phyloP scores from a whole-genome alignment of 1,140 invertebrate species.

The Drosophila yakuba region DNA sequence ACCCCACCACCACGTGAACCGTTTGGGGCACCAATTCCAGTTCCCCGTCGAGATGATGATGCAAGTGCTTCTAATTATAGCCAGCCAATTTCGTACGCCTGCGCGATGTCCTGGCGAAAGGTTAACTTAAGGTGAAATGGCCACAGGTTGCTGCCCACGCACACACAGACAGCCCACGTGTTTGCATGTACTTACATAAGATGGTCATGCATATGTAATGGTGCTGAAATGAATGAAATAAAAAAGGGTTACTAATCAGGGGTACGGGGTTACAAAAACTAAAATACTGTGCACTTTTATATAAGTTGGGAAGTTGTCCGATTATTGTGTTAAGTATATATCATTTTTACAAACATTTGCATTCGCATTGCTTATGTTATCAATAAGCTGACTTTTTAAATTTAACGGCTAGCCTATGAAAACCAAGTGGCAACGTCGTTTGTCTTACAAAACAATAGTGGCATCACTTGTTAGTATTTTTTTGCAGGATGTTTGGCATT shows the following conservation, averaged over 20 bases:
- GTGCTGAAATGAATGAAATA: background rate
- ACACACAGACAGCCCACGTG: background rate
- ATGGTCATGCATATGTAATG: background rate
- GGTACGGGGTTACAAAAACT: background rate
- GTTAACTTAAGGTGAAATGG: conserved; percentile 47
- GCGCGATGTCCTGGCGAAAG: conserved; percentile 32
- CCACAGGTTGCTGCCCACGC: conserved; percentile 42
- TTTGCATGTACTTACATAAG: conserved; percentile 2
- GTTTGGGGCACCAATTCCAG: conserved; percentile 12
- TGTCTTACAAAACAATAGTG: background rate
- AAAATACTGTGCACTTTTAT: background rate
- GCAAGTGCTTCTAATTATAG: conserved; percentile 43
- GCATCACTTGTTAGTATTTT: background rate
- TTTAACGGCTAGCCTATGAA: background rate
- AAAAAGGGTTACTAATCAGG: background rate
- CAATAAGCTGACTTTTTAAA: background rate
- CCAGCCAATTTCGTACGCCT: conserved; percentile 8
- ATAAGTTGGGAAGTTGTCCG: too few species aligned
- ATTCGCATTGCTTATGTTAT: background rate
- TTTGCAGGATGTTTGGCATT: background rate
- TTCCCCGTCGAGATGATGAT: conserved; percentile 30
- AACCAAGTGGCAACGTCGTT: background rate
- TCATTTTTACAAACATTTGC: background rate
- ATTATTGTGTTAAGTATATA: too few species aligned
- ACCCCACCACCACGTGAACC: conserved; percentile 31